Percentiles rank a stretch among this genome's conserved stretches.
Conservation (phyloP, 2,888 invertebrate genomes). For the Catocala sponsa region DNA sequence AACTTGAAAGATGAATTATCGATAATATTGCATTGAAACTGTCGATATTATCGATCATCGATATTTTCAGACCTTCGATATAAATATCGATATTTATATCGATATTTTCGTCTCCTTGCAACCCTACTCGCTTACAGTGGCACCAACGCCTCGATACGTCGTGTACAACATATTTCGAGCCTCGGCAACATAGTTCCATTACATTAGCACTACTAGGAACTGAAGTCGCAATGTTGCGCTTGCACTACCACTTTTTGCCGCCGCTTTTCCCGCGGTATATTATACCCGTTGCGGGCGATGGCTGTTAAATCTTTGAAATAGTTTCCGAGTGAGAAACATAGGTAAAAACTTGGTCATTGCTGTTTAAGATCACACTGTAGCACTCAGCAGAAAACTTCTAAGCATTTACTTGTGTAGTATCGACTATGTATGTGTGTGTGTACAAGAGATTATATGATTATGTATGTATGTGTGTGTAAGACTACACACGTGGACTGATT, state of each 20-base stretch:
- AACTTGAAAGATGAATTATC: too few relatives aligned
- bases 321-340: slow-evolving; percentile 46
- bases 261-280: slow-evolving; percentile 44
- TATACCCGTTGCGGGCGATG: slow-evolving; percentile 25
- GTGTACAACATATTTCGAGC: slow-evolving; percentile 70
- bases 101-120: too few relatives aligned
- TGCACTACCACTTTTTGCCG: slow-evolving; percentile 40
- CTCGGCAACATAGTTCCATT: slow-evolving; percentile 63
- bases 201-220: slow-evolving; percentile 69
- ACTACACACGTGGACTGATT: too few relatives aligned
- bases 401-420: background rate
- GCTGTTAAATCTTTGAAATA: slow-evolving; percentile 52
- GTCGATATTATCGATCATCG: too few relatives aligned
- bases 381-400: slow-evolving; percentile 6
- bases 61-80: too few relatives aligned
- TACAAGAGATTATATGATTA: too few relatives aligned
- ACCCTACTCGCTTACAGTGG: slow-evolving; percentile 38
- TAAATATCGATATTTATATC: too few relatives aligned
- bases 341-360: slow-evolving; percentile 39
- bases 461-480: too few relatives aligned
- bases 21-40: too few relatives aligned
- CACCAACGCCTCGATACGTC: slow-evolving; percentile 48
- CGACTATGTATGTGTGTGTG: too few relatives aligned
- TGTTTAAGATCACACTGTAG: slow-evolving; percentile 45
- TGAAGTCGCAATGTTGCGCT: slow-evolving; percentile 38